phyloP scores from a whole-genome alignment of 2,113 vertebrate species.

The Xenopus borealis region DNA sequence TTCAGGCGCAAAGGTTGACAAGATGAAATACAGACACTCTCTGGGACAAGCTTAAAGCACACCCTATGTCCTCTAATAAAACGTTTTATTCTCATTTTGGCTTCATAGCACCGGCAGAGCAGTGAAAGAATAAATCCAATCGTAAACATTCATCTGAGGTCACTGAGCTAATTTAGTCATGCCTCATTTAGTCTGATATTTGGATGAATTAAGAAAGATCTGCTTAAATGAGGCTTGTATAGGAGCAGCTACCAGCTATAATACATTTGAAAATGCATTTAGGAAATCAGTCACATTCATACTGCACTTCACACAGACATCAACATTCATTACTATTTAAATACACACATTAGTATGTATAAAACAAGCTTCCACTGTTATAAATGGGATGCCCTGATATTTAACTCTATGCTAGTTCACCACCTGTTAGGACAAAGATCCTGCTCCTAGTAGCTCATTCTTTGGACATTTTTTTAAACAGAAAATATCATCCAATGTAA shows the following conservation, averaged over 20 bases:
- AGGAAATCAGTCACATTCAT: neutral
- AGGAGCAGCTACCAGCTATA: neutral
- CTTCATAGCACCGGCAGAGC: constrained; percentile 46
- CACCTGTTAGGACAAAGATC: too few relatives aligned
- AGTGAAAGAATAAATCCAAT: constrained; percentile 53
- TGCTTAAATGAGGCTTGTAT: constrained; percentile 26
- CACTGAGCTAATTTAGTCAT: constrained; percentile 50
- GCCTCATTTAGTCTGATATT: constrained; percentile 47
- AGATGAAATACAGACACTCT: constrained; percentile 51
- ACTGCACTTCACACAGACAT: neutral
- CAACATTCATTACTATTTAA: too few relatives aligned
- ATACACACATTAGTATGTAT: too few relatives aligned
- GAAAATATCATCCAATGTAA: too few relatives aligned
- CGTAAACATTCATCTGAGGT: constrained; percentile 53
- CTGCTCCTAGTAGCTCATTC: too few relatives aligned
- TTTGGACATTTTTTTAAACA: too few relatives aligned
- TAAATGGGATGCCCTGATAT: too few relatives aligned
- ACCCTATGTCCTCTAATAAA: constrained; percentile 35
- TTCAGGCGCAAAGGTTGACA: constrained; percentile 14
- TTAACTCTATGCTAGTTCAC: too few relatives aligned
- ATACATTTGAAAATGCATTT: neutral
- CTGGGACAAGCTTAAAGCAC: constrained; percentile 46
- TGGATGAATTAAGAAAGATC: constrained; percentile 46
- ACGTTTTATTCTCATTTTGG: constrained; percentile 46
- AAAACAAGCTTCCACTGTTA: too few relatives aligned